Evolutionary conservation across 2,888 invertebrate species (phyloP).

Genomic region (Pogonocherus hispidulus): DNA sequence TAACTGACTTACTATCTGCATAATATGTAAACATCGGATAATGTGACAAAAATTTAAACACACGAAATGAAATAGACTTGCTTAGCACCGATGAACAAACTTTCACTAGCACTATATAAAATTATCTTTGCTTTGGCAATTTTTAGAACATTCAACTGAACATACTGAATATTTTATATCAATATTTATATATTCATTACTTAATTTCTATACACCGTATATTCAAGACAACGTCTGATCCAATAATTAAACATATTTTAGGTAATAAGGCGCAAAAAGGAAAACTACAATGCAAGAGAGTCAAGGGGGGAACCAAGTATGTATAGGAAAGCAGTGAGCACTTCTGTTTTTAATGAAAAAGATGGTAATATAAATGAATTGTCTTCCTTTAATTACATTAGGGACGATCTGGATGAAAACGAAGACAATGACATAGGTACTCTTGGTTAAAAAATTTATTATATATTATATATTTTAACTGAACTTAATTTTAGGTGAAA

Average conservation of each 20-base stretch:
- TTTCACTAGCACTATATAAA: too few relatives aligned
- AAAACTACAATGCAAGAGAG: conserved; percentile 75
- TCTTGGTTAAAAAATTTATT: not conserved
- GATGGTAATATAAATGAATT: conserved; percentile 41
- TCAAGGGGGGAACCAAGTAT: conserved; percentile 47
- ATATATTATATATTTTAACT: not conserved
- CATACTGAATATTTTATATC: too few relatives aligned
- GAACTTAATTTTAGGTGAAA: conserved; percentile 70
- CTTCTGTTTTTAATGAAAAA: conserved; percentile 34
- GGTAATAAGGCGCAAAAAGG: conserved; percentile 82
- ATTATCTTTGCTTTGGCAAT: too few relatives aligned
- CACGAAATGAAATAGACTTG: too few relatives aligned
- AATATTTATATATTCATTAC: too few relatives aligned
- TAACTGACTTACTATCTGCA: too few relatives aligned
- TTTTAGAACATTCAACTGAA: too few relatives aligned
- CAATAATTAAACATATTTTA: conserved; percentile 51
- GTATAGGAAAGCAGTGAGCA: conserved; percentile 47
- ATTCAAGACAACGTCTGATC: too few relatives aligned
- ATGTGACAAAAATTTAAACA: too few relatives aligned
- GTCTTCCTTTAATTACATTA: conserved; percentile 65
- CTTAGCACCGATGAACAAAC: too few relatives aligned
- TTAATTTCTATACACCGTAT: too few relatives aligned
- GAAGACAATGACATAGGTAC: conserved; percentile 82
- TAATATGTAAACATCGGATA: too few relatives aligned
- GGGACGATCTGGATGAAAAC: conserved; percentile 83